Evolutionary conservation across 2,113 vertebrate species (phyloP), one percentile per base, ranked within the genome.

Genomic region (Larimichthys crocea): DNA sequence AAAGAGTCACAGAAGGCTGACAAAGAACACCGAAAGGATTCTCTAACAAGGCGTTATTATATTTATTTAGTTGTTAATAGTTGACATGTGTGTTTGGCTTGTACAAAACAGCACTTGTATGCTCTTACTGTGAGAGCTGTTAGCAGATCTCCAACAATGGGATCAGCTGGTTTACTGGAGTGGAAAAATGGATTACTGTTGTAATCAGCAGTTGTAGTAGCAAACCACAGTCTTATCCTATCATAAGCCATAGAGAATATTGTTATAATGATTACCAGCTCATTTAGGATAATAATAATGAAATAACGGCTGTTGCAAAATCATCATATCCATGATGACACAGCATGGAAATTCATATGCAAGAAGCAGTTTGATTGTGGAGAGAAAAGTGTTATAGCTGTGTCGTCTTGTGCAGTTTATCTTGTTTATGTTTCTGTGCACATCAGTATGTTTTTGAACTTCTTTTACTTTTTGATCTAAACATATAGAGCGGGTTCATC

Each of bases 171-270:
- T 85, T 83, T 72, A 83, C 62, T 50, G 52, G 26, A 75, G 66
- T 81, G 79, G 74, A 84, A 83, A 61, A 76, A 49, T 20, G 53
- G 71, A 78, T 70, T 66, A 46, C 73, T 73, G 53, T 68, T 75
- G 65, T 66, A 88, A 84, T 83, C 53, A 71, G 19, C 72, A 76
- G 62, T 48, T 46, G 57, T 71, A 66, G 77, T 46, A 60, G 65
- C 35, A 66, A 61, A 79, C 26, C 69, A 40, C 71, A 31, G 44
- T 50, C 48, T 61, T 61, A 69, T 31, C 60, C 35, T 49, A 19
- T 56, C 31, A 22, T 66, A 16, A 66, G 55, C 59, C 22, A 31
- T 15, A 29, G 26, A 40, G 8, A 80, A 26, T 48, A 42, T 17
- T 76, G 24, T 46, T 62, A 6, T 49, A 46, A 60, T 60, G 61